A percentile compares a stretch with the other conserved stretches of the same genome.
These are phyloP conservation scores for Mystacides longicornis DNA, from an alignment of 2,888 invertebrate genomes.

Conservation along the genomic window DNA sequence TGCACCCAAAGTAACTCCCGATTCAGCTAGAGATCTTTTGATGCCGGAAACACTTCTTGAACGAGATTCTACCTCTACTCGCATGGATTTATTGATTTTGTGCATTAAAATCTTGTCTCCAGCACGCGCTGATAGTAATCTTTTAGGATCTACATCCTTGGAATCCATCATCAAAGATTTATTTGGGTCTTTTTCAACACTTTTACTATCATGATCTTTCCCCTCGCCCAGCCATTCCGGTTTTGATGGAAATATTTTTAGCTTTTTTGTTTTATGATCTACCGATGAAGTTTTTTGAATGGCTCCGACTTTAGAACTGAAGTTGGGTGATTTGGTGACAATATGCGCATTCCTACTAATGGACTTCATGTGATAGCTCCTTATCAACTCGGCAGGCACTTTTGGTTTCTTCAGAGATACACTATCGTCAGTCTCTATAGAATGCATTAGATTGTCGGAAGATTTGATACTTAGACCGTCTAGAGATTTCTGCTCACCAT, in stretches of 20 bases:
- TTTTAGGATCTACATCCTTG: neutral
- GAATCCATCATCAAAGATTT: neutral
- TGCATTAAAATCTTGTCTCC: neutral
- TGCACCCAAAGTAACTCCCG: slow-evolving; percentile 34
- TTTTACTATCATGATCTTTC: neutral
- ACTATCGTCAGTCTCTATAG: slow-evolving; percentile 35
- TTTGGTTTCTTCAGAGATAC: slow-evolving; percentile 34
- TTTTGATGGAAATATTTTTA: slow-evolving; percentile 28
- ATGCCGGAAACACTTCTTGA: slow-evolving; percentile 29
- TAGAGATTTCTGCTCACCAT: neutral
- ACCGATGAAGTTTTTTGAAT: slow-evolving; percentile 30
- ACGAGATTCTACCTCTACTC: slow-evolving; percentile 44
- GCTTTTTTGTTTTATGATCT: slow-evolving; percentile 37
- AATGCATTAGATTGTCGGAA: slow-evolving; percentile 34
- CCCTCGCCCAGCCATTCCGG: neutral
- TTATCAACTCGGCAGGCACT: slow-evolving; percentile 38
- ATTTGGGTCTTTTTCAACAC: neutral
- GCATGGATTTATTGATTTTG: slow-evolving; percentile 31
- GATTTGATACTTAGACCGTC: slow-evolving; percentile 31
- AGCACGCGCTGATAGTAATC: neutral
- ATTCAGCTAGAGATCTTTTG: slow-evolving; percentile 10
- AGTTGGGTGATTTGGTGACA: slow-evolving; percentile 44
- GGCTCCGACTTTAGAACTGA: slow-evolving; percentile 30
- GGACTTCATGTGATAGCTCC: slow-evolving; percentile 41
- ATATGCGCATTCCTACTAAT: slow-evolving; percentile 47